These are phyloP conservation scores for Epistrophe eligans DNA, from an alignment of 2,888 invertebrate genomes.

Conservation along the genomic window DNA sequence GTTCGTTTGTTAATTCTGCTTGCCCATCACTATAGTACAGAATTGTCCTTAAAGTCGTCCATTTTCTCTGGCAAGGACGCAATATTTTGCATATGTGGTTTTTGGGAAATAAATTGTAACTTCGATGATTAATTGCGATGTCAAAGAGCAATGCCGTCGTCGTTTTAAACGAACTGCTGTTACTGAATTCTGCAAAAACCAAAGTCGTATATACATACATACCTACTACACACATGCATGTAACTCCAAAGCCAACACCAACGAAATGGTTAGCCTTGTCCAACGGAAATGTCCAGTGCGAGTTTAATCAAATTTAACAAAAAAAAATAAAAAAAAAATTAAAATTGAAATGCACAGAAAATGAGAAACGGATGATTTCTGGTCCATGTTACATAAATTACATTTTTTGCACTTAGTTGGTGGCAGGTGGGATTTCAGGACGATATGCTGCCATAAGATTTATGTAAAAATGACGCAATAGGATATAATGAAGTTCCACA, in stretches of 20 bases:
- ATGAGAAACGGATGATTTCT: conserved; percentile 72
- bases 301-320: conserved; percentile 71
- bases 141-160: conserved; percentile 70
- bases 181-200: conserved; percentile 46
- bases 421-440: conserved; percentile 74
- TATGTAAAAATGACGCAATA: conserved; percentile 74
- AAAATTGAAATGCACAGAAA: conserved; percentile 61
- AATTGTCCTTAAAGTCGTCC: conserved; percentile 40
- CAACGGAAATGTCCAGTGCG: conserved; percentile 67
- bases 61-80: conserved; percentile 50
- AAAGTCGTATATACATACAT: conserved; percentile 29
- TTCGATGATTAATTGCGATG: conserved; percentile 76
- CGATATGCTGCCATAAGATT: conserved; percentile 70
- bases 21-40: conserved; percentile 21
- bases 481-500: conserved; percentile 64
- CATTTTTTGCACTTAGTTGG: conserved; percentile 51
- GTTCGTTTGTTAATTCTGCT: conserved; percentile 11
- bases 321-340: conserved; percentile 49
- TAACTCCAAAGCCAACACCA: background rate
- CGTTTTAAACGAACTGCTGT: conserved; percentile 14
- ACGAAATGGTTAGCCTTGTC: conserved; percentile 47
- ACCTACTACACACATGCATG: background rate
- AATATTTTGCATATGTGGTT: conserved; percentile 73
- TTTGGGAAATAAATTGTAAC: conserved; percentile 74
- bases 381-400: conserved; percentile 75